Conservation (phyloP, 2,888 invertebrate species). For the Hirtodrosophila confusa region DNA sequence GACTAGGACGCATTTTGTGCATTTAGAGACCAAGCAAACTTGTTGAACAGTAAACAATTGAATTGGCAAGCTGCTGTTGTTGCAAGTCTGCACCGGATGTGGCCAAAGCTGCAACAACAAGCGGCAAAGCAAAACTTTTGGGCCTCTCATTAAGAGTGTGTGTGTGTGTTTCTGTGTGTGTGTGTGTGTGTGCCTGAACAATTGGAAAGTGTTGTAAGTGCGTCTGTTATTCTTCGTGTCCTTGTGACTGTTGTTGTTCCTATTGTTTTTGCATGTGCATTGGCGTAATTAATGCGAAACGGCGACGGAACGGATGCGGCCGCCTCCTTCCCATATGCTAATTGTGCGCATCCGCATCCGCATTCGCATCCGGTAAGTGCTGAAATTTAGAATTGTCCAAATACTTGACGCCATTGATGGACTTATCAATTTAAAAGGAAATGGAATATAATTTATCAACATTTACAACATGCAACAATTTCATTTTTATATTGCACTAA, state of each 20-base stretch:
- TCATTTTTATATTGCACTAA: slow-evolving; percentile 17
- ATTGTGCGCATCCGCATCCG: slow-evolving; percentile 66
- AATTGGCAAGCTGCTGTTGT: slow-evolving; percentile 11
- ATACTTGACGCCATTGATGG: slow-evolving; percentile 32
- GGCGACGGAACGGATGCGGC: slow-evolving; percentile 67
- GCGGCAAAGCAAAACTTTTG: slow-evolving; percentile 65
- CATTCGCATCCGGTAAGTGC: slow-evolving; percentile 54
- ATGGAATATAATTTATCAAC: slow-evolving; percentile 36
- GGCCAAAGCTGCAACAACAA: slow-evolving; percentile 67
- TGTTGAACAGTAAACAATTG: slow-evolving; percentile 61
- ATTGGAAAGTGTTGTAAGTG: slow-evolving; percentile 62
- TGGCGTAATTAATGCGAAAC: slow-evolving; percentile 77
- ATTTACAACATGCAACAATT: slow-evolving; percentile 26
- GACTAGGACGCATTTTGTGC: slow-evolving; percentile 11
- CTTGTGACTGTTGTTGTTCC: slow-evolving; percentile 28
- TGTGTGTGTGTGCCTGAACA: slow-evolving; percentile 26
- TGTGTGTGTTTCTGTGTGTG: slow-evolving; percentile 11
- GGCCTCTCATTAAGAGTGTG: slow-evolving; percentile 25
- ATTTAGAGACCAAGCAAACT: slow-evolving; percentile 34
- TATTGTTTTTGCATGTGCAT: slow-evolving; percentile 62
- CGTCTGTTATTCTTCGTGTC: slow-evolving; percentile 36
- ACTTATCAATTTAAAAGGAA: slow-evolving; percentile 42
- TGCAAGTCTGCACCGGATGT: slow-evolving; percentile 73
- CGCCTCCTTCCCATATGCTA: slow-evolving; percentile 53
- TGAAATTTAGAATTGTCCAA: slow-evolving; percentile 22